Conservation (phyloP, 1,140 invertebrate genomes). For the Drosophila orosa region DNA sequence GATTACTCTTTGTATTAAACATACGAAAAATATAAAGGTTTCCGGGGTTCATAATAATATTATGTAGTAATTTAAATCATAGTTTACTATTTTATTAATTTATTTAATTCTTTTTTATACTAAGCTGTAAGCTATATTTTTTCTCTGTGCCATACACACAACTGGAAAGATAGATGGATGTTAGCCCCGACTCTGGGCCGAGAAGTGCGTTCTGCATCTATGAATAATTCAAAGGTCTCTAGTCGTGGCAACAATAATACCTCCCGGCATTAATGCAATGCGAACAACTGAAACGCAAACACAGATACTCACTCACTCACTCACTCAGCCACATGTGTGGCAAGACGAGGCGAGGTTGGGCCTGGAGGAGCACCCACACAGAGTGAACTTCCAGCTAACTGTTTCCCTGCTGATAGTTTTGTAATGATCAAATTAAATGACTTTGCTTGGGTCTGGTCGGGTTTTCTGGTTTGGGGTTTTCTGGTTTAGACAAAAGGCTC, state of each 20-base stretch:
- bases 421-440: constrained; percentile 81
- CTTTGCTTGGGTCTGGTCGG: constrained; percentile 49
- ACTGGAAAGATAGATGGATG: constrained; percentile 14
- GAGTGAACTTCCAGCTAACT: constrained; percentile 17
- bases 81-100: background rate
- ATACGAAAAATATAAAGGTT: no score
- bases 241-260: constrained; percentile 65
- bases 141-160: background rate
- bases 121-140: no score
- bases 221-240: constrained; percentile 73
- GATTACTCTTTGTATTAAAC: no score
- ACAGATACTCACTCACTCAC: constrained; percentile 17
- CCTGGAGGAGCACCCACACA: background rate
- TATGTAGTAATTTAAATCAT: background rate
- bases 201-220: constrained; percentile 52
- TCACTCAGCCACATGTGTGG: constrained; percentile 11
- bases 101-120: no score
- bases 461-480: constrained; percentile 37
- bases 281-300: constrained; percentile 47
- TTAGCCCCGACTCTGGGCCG: constrained; percentile 27
- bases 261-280: constrained; percentile 58
- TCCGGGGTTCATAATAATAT: no score
- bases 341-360: background rate
- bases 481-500: constrained; percentile 59
- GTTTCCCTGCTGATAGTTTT: constrained; percentile 67